Percentiles rank a stretch among this genome's conserved stretches.
Evolutionary conservation across 2,113 vertebrate genomes (phyloP).

Genomic region (Etia nguti): DNA sequence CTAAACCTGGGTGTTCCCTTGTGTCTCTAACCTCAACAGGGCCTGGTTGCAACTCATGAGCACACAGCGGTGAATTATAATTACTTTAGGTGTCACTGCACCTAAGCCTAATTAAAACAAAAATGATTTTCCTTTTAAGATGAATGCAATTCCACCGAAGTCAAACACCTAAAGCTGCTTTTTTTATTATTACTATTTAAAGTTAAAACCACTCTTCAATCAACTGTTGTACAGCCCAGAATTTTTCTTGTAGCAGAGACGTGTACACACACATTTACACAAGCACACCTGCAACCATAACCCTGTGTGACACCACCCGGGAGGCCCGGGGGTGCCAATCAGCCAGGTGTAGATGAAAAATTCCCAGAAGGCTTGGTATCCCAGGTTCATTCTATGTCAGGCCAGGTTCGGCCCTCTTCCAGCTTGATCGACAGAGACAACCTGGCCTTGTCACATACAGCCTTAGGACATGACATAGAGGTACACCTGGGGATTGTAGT

Average conservation of each 20-base stretch:
- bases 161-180: background rate
- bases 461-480: conserved; percentile 57
- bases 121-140: background rate
- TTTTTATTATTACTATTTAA: background rate
- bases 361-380: conserved; percentile 60
- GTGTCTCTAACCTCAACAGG: conserved; percentile 1
- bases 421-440: conserved; percentile 64
- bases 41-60: background rate
- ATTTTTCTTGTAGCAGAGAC: background rate
- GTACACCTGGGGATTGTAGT: conserved; percentile 68
- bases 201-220: background rate
- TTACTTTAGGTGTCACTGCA: background rate
- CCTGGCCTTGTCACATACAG: conserved; percentile 56
- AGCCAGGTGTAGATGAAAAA: conserved; percentile 58
- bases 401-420: conserved; percentile 30
- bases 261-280: background rate
- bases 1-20: conserved; percentile 12
- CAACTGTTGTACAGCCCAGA: background rate
- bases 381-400: conserved; percentile 53
- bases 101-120: background rate
- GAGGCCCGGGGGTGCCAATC: conserved; percentile 62
- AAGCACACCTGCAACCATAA: conserved; percentile 54
- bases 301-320: conserved; percentile 58
- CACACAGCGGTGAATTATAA: background rate
- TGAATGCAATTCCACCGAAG: background rate